Percentiles rank a stretch among this genome's conserved stretches.
phyloP scores from a whole-genome alignment of 2,888 invertebrate genomes.

The Pterostichus niger region DNA sequence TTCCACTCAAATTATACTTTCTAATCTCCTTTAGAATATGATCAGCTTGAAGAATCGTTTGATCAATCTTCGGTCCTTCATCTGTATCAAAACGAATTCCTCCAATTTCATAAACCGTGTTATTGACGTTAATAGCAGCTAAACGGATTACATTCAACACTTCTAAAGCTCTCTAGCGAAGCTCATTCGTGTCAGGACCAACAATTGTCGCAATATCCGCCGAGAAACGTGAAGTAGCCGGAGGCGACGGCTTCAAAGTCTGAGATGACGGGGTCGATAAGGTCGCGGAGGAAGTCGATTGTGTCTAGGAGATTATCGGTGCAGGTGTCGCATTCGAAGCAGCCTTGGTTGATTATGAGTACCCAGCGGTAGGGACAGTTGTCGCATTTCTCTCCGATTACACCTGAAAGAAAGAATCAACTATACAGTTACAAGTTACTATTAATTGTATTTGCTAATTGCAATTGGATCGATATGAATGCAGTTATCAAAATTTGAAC shows the following conservation, averaged over 20 bases:
- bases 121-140: conserved; percentile 80
- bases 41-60: conserved; percentile 87
- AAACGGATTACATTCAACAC: conserved; percentile 79
- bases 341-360: conserved; percentile 90
- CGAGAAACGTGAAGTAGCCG: conserved; percentile 91
- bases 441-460: no score
- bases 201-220: conserved; percentile 82
- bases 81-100: conserved; percentile 87
- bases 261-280: conserved; percentile 85
- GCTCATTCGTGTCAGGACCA: conserved; percentile 78
- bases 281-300: conserved; percentile 85
- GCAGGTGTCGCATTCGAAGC: conserved; percentile 95
- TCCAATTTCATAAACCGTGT: conserved; percentile 85
- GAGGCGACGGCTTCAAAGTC: conserved; percentile 91
- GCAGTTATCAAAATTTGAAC: no score
- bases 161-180: conserved; percentile 79
- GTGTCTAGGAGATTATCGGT: conserved; percentile 93
- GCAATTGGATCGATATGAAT: no score
- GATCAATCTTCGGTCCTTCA: conserved; percentile 87
- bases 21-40: conserved; percentile 82
- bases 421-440: no score
- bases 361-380: conserved; percentile 96
- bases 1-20: conserved; percentile 74
- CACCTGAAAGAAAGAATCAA: conserved; percentile 76
- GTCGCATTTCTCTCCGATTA: conserved; percentile 96